These are phyloP conservation scores for Saturnia japonica DNA, from an alignment of 2,888 invertebrate genomes.

Conservation along the genomic window DNA sequence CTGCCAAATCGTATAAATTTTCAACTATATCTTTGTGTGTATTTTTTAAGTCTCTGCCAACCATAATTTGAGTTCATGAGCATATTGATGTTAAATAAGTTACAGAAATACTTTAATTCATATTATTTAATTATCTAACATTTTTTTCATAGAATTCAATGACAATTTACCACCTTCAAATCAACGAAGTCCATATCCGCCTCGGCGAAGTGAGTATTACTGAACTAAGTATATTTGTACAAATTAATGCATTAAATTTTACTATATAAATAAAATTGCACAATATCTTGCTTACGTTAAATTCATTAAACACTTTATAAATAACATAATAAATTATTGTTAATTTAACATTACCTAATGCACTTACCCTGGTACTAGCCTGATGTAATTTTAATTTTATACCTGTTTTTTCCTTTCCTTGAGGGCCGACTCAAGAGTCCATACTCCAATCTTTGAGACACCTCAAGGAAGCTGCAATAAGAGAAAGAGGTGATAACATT, in stretches of 20 bases:
- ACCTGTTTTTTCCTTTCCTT: conserved; percentile 57
- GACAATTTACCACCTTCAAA: conserved; percentile 92
- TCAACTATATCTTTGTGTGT: neutral
- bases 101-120: neutral
- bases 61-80: no score
- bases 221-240: conserved; percentile 2
- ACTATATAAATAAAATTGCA: conserved; percentile 27
- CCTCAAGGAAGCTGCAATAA: conserved; percentile 65
- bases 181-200: conserved; percentile 92
- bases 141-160: conserved; percentile 87
- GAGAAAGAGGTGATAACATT: conserved; percentile 60
- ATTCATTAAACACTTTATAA: conserved; percentile 28
- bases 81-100: neutral
- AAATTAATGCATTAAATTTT: conserved; percentile 17
- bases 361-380: conserved; percentile 32
- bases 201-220: conserved; percentile 89
- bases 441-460: conserved; percentile 67
- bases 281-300: conserved; percentile 7
- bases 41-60: neutral
- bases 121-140: conserved; percentile 23
- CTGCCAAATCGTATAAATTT: no score
- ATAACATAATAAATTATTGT: conserved; percentile 18
- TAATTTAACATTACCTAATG: conserved; percentile 20
- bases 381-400: conserved; percentile 48
- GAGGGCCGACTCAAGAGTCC: conserved; percentile 68